Percentiles rank a stretch among this genome's conserved stretches.
phyloP scores from a whole-genome alignment of 2,113 vertebrate genomes.

The Podocnemis expansa region DNA sequence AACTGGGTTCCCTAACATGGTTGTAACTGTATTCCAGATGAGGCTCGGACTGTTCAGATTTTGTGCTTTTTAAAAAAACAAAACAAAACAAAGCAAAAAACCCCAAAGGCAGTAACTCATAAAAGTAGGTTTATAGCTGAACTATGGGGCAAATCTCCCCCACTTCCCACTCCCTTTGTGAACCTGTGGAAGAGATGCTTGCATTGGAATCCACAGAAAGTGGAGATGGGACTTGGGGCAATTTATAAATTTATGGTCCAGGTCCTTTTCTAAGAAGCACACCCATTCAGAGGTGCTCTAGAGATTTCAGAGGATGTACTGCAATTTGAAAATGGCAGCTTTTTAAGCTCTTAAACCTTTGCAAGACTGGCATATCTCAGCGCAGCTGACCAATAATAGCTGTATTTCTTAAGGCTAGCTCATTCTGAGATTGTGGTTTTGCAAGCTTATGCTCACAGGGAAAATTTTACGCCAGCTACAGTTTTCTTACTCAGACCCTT shows the following conservation, averaged over 20 bases:
- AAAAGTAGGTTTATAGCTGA: constrained; percentile 34
- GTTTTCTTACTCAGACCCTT: background rate
- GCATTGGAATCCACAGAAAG: background rate
- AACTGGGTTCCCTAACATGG: background rate
- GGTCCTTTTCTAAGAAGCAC: background rate
- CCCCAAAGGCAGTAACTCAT: constrained; percentile 3
- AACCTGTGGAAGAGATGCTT: background rate
- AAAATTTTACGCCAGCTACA: background rate
- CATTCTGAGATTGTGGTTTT: background rate
- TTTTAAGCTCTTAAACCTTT: background rate
- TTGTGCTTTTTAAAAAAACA: background rate
- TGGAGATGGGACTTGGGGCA: background rate
- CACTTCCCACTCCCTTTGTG: background rate
- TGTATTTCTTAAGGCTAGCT: background rate
- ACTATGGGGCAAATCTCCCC: background rate
- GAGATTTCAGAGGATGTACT: accelerated
- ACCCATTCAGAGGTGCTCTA: background rate
- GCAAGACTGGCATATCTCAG: background rate
- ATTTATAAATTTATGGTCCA: background rate
- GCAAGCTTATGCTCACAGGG: background rate
- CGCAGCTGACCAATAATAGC: background rate
- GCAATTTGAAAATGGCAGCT: background rate
- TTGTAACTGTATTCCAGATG: background rate
- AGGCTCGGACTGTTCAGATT: background rate
- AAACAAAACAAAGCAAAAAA: too few relatives aligned